Base-by-base conservation (phyloP, 2,113 vertebrate genomes). In the Sylvietta virens region DNA sequence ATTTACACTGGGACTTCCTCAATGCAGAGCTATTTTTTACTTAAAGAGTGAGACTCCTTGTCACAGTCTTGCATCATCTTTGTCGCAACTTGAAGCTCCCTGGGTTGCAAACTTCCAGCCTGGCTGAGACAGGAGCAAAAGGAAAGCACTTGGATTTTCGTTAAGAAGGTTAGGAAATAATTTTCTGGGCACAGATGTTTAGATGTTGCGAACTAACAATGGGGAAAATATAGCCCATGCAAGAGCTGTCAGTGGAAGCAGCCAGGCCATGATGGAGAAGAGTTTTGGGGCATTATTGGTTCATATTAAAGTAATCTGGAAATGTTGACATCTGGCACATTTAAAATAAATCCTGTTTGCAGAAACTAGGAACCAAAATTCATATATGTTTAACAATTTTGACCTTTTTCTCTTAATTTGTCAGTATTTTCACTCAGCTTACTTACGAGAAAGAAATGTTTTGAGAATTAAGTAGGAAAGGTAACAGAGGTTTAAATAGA, bases 1-100 rank as follows among this genome's bases (percentile, higher is more conserved):
- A 42, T 91, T 89, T 91, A 77, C 39, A 5, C 58, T 35, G n/a
- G 40, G 33, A 87, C 91, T 94, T 94, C 93, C 87, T 95, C 89
- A 85, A 2, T 48, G 39, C 27, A 28, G 62, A 57, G 40, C 70
- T 90, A n/a, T 91, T 92, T 93, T 87, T 84, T 11, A 31, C 67
- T 64, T 69, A 22, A 64, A 78, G 51, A 64, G 20, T 71, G 31
- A 88, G 42, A 45, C 15, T 51, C 74, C 37, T 57, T 86, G 45
- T 11, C 60, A 39, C 30, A n/a, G 23, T 15, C 51, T 91, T 40
- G 8, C 37, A 70, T 31, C 53, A 39, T 58, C 35, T 91, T 62
- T 71, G 56, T 54, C 88, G 83, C 15, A 57, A 48, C 44, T 40
- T 71, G 22, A 60, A 67, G 23, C 23, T 78, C 20, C 17, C 50